phyloP scores from a whole-genome alignment of 2,797 vertebrate genomes.

The Cuculus canorus region DNA sequence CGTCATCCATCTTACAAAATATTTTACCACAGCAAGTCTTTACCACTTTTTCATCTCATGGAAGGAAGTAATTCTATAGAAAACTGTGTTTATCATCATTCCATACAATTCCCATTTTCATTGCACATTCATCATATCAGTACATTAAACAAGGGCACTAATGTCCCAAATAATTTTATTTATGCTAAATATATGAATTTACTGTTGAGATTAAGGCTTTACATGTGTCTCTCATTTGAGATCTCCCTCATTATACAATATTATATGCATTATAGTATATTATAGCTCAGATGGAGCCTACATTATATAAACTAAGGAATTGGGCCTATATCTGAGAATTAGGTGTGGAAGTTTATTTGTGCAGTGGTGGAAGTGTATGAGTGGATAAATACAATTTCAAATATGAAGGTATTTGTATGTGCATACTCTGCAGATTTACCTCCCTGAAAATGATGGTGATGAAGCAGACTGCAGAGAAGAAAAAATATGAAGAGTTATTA shows the following conservation, averaged over 20 bases:
- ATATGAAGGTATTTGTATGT: background rate
- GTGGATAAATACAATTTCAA: background rate
- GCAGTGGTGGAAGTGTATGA: background rate
- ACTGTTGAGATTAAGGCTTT: background rate
- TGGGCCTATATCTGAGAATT: background rate
- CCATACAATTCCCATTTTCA: background rate
- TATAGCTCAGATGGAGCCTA: background rate
- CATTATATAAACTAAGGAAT: background rate
- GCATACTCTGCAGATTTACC: background rate
- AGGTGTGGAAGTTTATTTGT: background rate
- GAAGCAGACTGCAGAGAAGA: background rate
- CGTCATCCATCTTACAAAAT: background rate
- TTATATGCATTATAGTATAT: background rate
- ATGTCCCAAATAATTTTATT: background rate
- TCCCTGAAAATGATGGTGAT: background rate
- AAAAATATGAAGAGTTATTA: background rate
- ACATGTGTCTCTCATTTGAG: background rate
- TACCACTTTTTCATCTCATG: background rate
- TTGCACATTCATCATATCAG: background rate
- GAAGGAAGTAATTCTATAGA: background rate
- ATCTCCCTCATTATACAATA: background rate
- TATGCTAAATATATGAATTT: background rate
- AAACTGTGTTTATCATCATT: background rate
- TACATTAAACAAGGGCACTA: background rate
- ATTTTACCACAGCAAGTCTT: background rate